These are phyloP conservation scores for Chromoteleia sp. DNA, from an alignment of 2,888 invertebrate genomes.

Conservation along the genomic window DNA sequence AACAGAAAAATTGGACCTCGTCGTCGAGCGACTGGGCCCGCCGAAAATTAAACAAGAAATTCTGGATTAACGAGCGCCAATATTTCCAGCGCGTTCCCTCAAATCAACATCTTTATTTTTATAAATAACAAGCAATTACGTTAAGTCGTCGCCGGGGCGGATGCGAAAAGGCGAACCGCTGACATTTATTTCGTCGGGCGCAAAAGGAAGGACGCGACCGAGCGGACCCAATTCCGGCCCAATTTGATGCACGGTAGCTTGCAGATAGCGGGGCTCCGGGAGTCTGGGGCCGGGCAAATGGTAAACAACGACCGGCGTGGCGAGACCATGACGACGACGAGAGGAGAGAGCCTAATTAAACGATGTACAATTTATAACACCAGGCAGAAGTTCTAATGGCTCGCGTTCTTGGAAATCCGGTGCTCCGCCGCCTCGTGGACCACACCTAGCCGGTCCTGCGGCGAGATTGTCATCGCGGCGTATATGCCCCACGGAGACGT, in stretches of 20 bases:
- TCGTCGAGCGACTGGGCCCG: background rate
- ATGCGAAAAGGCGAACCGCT: constrained; percentile 57
- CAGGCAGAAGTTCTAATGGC: constrained; percentile 84
- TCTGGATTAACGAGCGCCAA: constrained; percentile 33
- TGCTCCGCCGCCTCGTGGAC: constrained; percentile 80
- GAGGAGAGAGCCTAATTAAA: constrained; percentile 83
- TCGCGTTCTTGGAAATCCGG: constrained; percentile 84
- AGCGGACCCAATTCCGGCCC: constrained; percentile 76
- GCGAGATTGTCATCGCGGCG: constrained; percentile 82
- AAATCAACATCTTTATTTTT: constrained; percentile 67
- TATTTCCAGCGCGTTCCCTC: constrained; percentile 31
- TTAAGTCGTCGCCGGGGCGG: constrained; percentile 48
- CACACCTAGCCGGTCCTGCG: constrained; percentile 82
- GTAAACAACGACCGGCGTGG: constrained; percentile 77
- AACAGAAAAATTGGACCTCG: constrained; percentile 14
- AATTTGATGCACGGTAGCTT: constrained; percentile 82
- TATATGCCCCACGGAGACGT: constrained; percentile 65
- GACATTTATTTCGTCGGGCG: constrained; percentile 59
- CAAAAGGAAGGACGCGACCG: constrained; percentile 51
- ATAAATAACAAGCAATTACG: constrained; percentile 68
- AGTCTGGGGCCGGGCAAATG: constrained; percentile 76
- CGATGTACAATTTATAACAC: constrained; percentile 85
- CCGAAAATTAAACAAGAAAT: constrained; percentile 15
- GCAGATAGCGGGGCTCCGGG: constrained; percentile 74
- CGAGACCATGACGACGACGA: constrained; percentile 71